A percentile compares a stretch with the other conserved stretches of the same genome.
Evolutionary conservation across 2,888 invertebrate species (phyloP).

Genomic region (Orchesellides sinensis): DNA sequence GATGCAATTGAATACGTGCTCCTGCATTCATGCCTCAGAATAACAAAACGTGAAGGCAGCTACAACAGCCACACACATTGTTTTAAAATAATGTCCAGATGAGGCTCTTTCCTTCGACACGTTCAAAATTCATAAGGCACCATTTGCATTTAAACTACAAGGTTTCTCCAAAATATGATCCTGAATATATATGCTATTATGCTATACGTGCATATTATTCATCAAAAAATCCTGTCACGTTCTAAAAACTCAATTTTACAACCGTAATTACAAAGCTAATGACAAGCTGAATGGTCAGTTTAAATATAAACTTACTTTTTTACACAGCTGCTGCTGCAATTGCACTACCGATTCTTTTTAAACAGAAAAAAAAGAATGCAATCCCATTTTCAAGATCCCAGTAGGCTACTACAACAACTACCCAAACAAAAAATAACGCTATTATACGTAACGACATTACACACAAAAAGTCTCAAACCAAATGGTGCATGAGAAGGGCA

Average conservation of each 20-base stretch:
- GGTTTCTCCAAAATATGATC: not conserved
- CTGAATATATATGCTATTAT: too few relatives aligned
- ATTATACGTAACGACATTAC: not conserved
- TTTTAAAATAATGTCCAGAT: not conserved
- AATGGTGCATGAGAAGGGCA: slow-evolving; percentile 17
- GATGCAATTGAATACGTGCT: slow-evolving; percentile 44
- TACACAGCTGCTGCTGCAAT: not conserved
- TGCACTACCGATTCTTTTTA: too few relatives aligned
- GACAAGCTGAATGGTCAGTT: slow-evolving; percentile 16
- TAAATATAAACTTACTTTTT: not conserved
- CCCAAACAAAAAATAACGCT: slow-evolving; percentile 7
- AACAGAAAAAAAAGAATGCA: too few relatives aligned
- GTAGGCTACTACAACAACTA: not conserved
- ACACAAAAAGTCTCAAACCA: slow-evolving; percentile 6
- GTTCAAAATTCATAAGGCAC: slow-evolving; percentile 34
- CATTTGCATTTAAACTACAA: slow-evolving; percentile 20
- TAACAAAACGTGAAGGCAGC: not conserved
- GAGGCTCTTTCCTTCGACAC: not conserved
- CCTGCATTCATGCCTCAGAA: slow-evolving; percentile 32
- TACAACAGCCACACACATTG: slow-evolving; percentile 11
- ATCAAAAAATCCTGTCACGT: slow-evolving; percentile 45
- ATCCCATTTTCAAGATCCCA: slow-evolving; percentile 12
- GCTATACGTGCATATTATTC: not conserved
- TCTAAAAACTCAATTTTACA: slow-evolving; percentile 46
- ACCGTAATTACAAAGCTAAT: slow-evolving; percentile 58